Conservation (phyloP, 2,797 vertebrate species). For the Luscinia luscinia region DNA sequence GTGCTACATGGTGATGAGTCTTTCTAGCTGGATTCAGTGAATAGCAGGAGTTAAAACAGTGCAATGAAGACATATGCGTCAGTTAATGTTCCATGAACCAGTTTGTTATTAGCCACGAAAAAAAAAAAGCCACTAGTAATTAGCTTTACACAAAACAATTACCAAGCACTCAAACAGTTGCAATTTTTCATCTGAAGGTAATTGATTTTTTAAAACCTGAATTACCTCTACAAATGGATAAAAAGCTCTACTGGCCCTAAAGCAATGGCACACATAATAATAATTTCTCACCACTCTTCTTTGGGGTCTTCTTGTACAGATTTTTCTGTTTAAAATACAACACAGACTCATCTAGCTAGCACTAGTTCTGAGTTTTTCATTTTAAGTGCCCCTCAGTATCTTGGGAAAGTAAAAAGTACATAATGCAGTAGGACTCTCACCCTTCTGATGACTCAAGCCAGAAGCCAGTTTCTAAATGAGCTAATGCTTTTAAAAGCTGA, state of each 20-base stretch:
- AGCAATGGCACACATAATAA: neutral
- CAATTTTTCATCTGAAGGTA: slow-evolving; percentile 43
- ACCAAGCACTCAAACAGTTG: slow-evolving; percentile 12
- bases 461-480: neutral
- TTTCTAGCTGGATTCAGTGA: neutral
- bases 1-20: neutral
- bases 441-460: neutral
- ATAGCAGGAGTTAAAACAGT: slow-evolving; percentile 43
- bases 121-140: slow-evolving; percentile 52
- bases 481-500: neutral
- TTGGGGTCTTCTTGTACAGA: neutral
- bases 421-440: rapidly evolving
- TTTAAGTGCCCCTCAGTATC: neutral
- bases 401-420: neutral
- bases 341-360: neutral
- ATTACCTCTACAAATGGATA: slow-evolving; percentile 1
- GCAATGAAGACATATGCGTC: neutral
- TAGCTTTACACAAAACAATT: slow-evolving; percentile 53
- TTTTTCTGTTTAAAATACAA: slow-evolving; percentile 11
- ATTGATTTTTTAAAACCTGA: slow-evolving; percentile 25
- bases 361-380: neutral
- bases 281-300: neutral
- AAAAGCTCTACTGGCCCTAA: neutral
- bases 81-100: slow-evolving; percentile 31
- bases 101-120: slow-evolving; percentile 44